phyloP scores from a whole-genome alignment of 1,140 invertebrate genomes.

The Thaumetopoea pityocampa region DNA sequence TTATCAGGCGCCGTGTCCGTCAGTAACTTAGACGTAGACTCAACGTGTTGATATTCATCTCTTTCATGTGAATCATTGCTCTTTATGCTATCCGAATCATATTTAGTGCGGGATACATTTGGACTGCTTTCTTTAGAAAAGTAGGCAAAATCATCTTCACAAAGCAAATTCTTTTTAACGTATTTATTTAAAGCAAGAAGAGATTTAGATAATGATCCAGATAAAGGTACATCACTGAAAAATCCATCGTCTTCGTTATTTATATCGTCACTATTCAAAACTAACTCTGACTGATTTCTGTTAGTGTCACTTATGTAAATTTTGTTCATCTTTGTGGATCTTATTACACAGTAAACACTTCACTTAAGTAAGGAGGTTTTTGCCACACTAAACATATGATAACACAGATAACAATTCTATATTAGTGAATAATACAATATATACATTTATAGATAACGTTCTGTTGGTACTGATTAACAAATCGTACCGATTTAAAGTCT shows the following conservation, averaged over 20 bases:
- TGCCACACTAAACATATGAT: conserved; percentile 35
- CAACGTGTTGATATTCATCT: not conserved
- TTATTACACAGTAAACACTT: conserved; percentile 30
- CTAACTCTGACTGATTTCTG: conserved; percentile 13
- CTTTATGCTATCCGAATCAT: conserved; percentile 50
- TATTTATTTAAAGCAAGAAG: conserved; percentile 55
- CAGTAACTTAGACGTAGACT: conserved; percentile 3
- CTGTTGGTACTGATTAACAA: conserved; percentile 5
- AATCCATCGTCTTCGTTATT: conserved; percentile 46
- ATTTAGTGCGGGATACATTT: conserved; percentile 51
- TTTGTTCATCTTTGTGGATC: conserved; percentile 40
- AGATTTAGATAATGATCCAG: conserved; percentile 55
- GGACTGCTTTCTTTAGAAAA: conserved; percentile 65
- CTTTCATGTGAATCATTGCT: conserved; percentile 36
- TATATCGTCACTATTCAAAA: conserved; percentile 11
- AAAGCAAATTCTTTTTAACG: conserved; percentile 60
- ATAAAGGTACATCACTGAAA: conserved; percentile 46
- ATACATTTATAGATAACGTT: conserved; percentile 36
- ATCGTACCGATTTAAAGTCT: not conserved
- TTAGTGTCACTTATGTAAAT: conserved; percentile 11
- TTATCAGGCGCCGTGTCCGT: too few relatives aligned
- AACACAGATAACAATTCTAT: conserved; percentile 38
- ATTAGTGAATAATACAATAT: conserved; percentile 41
- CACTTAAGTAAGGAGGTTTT: conserved; percentile 29
- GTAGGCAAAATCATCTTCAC: conserved; percentile 47